A percentile compares a stretch with the other conserved stretches of the same genome.
phyloP scores from a whole-genome alignment of 2,888 invertebrate species.

The Amitus sp. region DNA sequence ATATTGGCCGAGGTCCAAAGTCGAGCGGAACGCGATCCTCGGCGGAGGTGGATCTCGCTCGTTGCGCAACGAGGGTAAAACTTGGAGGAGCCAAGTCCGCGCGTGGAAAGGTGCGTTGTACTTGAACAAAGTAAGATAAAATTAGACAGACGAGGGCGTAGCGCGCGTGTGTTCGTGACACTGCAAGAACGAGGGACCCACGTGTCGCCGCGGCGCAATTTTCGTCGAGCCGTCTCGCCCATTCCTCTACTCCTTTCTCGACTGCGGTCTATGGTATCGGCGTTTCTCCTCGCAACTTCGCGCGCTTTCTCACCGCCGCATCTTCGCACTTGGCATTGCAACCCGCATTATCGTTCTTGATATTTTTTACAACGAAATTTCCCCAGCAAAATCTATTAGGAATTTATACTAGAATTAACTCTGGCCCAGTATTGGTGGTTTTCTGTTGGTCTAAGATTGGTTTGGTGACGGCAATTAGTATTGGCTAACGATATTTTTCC shows the following conservation, averaged over 20 bases:
- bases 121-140: constrained; percentile 65
- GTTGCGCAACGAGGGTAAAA: constrained; percentile 37
- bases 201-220: constrained; percentile 33
- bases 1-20: constrained; percentile 56
- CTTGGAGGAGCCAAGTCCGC: constrained; percentile 46
- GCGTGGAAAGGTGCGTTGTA: constrained; percentile 64
- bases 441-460: too few species aligned
- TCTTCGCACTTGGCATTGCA: too few species aligned
- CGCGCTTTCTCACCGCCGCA: too few species aligned
- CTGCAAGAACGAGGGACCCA: constrained; percentile 23
- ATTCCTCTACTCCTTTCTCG: constrained; percentile 7
- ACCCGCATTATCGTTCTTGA: too few species aligned
- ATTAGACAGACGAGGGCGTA: constrained; percentile 52
- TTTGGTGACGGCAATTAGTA: too few species aligned
- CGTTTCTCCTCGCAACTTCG: constrained; percentile 19
- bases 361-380: too few species aligned
- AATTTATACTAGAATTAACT: too few species aligned
- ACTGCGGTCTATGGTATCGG: constrained; percentile 11
- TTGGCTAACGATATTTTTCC: too few species aligned
- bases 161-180: constrained; percentile 18
- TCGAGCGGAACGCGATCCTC: constrained; percentile 39
- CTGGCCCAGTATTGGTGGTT: too few species aligned
- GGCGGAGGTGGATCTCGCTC: constrained; percentile 33
- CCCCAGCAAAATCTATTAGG: too few species aligned
- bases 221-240: constrained; percentile 22